Evolutionary conservation across 2,797 vertebrate species (phyloP), one percentile per base, ranked within the genome.

Genomic region (Labeo calbasu): DNA sequence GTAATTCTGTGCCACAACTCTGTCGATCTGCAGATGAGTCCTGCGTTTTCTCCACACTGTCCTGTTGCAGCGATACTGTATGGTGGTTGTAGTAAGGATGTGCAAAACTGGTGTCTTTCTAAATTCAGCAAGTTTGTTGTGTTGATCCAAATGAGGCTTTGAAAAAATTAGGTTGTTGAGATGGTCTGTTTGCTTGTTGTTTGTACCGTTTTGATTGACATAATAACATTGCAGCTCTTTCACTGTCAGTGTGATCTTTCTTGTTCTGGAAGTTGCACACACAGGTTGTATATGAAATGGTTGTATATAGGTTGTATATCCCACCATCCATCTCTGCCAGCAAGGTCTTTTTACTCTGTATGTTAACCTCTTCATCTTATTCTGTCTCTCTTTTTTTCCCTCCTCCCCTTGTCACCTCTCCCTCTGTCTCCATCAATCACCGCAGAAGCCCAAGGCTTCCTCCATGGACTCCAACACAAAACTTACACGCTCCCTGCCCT

Each of bases 381-480:
- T 59, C 43, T 66, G 69, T 36, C 72, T 79, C 57, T 73, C 55
- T 55, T 48, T 57, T 75, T 76, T 51, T 9, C 6, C 59, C 77
- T 32, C 40, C 77, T 76, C 73, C 1, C 70, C 21, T 71, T 2
- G 65, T 43, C 61, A 46, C 55, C 77, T 79, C 76, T 61, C 76
- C 77, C 81, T 71, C 53, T 51, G 73, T 85, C 77, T 82, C n/a
- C 84, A n/a, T 90, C 48, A 78, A 71, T 89, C 77, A 65, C 88
- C 61, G 14, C 91, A 98, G 97, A 98, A 98, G 88, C 97, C 97
- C 59, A 98, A 98, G 88, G 95, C 97, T 0, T 94, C 96, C 2
- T 95, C 97, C 0, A 96, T 97, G 88, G 97, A 98, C 4, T 95
- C 96, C 50, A 94, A 92, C 87, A 96, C 96, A 84, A 98, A 98